Conservation (phyloP, 2,113 vertebrate genomes). For the Dicentrarchus labrax region DNA sequence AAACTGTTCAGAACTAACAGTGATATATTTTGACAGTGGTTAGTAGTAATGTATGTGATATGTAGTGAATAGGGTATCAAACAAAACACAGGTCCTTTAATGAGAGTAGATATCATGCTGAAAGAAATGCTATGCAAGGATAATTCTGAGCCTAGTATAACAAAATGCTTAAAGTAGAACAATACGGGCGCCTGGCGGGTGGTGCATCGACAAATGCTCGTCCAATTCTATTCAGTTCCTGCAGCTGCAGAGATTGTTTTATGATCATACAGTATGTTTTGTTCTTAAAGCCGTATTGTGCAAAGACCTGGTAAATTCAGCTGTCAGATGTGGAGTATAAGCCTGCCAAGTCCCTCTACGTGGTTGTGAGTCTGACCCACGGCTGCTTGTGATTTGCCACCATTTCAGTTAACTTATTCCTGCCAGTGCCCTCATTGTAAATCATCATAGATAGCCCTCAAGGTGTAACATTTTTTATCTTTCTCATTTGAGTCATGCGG, state of each 20-base stretch:
- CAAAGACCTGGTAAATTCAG: not conserved
- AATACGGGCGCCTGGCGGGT: not conserved
- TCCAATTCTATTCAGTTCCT: not conserved
- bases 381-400: not conserved
- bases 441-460: too few species aligned
- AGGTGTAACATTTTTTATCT: not conserved
- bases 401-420: not conserved
- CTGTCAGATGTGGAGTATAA: not conserved
- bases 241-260: not conserved
- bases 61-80: not conserved
- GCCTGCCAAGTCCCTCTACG: not conserved
- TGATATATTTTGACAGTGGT: not conserved
- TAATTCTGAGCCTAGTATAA: constrained; percentile 12
- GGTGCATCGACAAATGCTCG: not conserved
- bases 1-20: not conserved
- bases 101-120: not conserved
- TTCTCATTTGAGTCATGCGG: not conserved
- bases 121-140: constrained; percentile 18
- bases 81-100: not conserved
- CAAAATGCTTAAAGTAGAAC: not conserved
- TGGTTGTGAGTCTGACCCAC: not conserved
- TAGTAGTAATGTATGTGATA: not conserved
- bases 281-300: not conserved
- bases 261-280: not conserved
- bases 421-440: not conserved